Evolutionary conservation across 2,113 vertebrate species (phyloP), one percentile per base, ranked within the genome.

Genomic region (Xenotilapia flavipinnis): DNA sequence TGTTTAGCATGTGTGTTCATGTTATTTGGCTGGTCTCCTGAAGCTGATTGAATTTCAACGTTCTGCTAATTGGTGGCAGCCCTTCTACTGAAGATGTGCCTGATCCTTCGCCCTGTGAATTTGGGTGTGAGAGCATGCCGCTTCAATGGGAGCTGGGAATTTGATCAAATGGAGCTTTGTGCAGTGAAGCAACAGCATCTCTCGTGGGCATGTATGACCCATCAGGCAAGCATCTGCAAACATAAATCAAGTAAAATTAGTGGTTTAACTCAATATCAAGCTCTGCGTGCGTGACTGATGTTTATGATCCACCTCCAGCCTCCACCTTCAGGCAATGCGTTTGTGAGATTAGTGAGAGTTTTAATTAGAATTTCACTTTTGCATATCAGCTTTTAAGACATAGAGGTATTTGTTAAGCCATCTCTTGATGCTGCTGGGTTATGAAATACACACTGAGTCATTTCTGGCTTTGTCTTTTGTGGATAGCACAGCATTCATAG

Each of bases 21-120:
- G 91, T 93, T 90, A 81, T 95, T 93, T 93, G 93, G 91, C 92
- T 93, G 94, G 86, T 94, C 94, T 55, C 77, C 88, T 21, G n/a
- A 86, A 84, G 82, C 87, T 89, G 88, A 89, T 90, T 90, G 77
- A 88, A 94, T 87, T 87, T 82, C 84, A 77, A 28, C 60, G 88
- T 89, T 91, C 75, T 85, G 79, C 92, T 94, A 94, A 94, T 94
- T 94, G 93, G 81, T 73, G 85, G 73, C 92, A 83, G 56, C 90
- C 90, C 92, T 82, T 91, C 86, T 91, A 82, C 79, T 28, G 75
- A 86, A 91, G 83, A 88, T 94, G 84, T 90, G 88, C 85, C 82
- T 94, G 94, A 91, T 93, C 90, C 93, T 85, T 85, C 49, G 60
- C 75, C 47, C 79, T 4, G 26, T 86, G 88, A 89, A 85, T 94